Evolutionary conservation across 2,797 vertebrate species (phyloP).

Genomic region (Cryptoblepharus egeriae): DNA sequence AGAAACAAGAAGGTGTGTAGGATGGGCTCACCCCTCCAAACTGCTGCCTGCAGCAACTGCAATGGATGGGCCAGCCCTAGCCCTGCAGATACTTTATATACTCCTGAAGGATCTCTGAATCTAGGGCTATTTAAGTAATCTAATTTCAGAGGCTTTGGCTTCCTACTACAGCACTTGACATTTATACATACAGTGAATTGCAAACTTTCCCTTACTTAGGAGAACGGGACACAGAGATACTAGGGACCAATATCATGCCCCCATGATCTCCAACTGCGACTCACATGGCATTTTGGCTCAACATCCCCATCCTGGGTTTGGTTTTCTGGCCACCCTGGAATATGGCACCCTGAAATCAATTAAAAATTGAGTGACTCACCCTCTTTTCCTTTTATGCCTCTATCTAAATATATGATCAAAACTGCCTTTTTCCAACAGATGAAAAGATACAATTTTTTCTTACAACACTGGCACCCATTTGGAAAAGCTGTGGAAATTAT

Average conservation of each 20-base stretch:
- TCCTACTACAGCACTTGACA: neutral
- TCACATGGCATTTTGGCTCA: neutral
- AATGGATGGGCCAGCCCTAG: too few species aligned
- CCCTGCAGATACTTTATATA: too few species aligned
- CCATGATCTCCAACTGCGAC: too few species aligned
- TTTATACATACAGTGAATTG: neutral
- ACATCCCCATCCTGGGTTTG: neutral
- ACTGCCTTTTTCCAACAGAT: neutral
- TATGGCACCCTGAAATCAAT: neutral
- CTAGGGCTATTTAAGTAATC: too few species aligned
- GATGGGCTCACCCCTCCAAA: too few species aligned
- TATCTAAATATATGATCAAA: neutral
- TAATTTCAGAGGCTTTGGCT: neutral
- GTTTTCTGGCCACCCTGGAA: neutral
- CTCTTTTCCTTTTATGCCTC: too few species aligned
- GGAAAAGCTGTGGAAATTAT: neutral
- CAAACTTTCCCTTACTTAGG: neutral
- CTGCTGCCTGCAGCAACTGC: too few species aligned
- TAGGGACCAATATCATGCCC: too few species aligned
- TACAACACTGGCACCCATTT: neutral
- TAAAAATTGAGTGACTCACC: neutral
- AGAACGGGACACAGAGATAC: neutral
- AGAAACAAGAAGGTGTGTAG: too few species aligned
- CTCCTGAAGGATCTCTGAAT: too few species aligned
- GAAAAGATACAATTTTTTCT: neutral